These are phyloP conservation scores for Tolypeutes matacus DNA, from an alignment of 2,797 vertebrate species.

Conservation along the genomic window DNA sequence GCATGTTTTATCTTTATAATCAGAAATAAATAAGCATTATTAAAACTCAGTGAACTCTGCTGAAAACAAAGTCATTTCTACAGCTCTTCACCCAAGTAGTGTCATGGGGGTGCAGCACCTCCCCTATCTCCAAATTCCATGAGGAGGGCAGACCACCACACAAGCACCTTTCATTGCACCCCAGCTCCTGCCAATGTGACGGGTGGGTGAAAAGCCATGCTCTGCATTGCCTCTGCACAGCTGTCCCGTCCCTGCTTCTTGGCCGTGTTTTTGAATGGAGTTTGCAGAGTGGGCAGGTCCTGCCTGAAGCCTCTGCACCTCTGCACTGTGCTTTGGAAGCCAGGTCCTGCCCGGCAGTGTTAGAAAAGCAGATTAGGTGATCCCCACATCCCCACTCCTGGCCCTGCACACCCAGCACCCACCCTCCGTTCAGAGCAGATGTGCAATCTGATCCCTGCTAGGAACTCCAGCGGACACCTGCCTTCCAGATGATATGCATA, in stretches of 20 bases:
- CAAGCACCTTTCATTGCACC: background rate
- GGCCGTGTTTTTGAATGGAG: background rate
- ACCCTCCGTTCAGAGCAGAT: background rate
- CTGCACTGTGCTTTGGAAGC: background rate
- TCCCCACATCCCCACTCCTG: background rate
- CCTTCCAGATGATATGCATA: background rate
- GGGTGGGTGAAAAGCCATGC: background rate
- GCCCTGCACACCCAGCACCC: background rate
- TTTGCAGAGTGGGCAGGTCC: background rate
- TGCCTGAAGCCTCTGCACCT: background rate
- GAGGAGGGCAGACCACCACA: background rate
- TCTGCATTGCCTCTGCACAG: background rate
- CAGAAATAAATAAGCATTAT: conserved; percentile 68
- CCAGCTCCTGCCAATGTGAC: background rate
- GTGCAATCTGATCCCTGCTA: background rate
- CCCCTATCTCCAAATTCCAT: too few relatives aligned
- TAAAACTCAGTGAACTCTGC: conserved; percentile 65
- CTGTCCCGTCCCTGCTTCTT: background rate
- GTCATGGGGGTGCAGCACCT: background rate
- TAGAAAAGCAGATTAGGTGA: background rate
- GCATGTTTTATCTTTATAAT: conserved; percentile 66
- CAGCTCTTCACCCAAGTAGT: background rate
- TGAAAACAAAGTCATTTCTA: conserved; percentile 42
- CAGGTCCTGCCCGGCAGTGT: background rate
- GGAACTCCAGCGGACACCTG: background rate